A percentile compares a stretch with the other conserved stretches of the same genome.
Conservation (phyloP, 1,140 invertebrate species). For the Pogonognathellus flavescens region DNA sequence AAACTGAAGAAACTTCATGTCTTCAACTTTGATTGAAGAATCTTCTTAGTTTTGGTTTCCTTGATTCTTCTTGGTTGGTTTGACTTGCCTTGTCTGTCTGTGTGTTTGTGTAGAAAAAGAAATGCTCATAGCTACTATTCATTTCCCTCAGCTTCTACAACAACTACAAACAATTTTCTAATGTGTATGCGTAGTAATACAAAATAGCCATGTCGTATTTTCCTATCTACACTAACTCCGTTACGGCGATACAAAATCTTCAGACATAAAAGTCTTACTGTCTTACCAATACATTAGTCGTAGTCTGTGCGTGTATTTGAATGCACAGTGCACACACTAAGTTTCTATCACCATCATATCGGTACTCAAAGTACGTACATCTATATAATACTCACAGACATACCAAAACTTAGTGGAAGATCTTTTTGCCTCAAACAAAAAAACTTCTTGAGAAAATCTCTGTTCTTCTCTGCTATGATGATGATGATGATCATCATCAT, state of each 20-base stretch:
- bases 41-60: constrained; percentile 37
- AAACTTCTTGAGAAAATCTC: constrained; percentile 37
- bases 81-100: too few species aligned
- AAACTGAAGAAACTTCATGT: too few species aligned
- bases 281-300: too few species aligned
- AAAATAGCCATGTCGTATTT: too few species aligned
- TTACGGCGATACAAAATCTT: too few species aligned
- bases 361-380: neutral
- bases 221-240: too few species aligned
- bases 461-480: neutral
- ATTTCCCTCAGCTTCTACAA: too few species aligned
- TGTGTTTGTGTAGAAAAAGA: constrained; percentile 10
- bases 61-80: constrained; percentile 35
- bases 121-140: neutral
- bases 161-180: too few species aligned
- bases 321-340: neutral
- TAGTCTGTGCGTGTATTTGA: neutral
- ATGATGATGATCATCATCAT: constrained; percentile 45
- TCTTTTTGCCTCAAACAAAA: constrained; percentile 34
- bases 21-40: constrained; percentile 23
- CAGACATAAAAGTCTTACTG: too few species aligned
- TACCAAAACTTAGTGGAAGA: neutral
- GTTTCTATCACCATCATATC: neutral
- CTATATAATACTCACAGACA: neutral
- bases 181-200: too few species aligned